These are phyloP conservation scores for Entomobrya multifasciata DNA, from an alignment of 2,888 invertebrate genomes.

Conservation along the genomic window DNA sequence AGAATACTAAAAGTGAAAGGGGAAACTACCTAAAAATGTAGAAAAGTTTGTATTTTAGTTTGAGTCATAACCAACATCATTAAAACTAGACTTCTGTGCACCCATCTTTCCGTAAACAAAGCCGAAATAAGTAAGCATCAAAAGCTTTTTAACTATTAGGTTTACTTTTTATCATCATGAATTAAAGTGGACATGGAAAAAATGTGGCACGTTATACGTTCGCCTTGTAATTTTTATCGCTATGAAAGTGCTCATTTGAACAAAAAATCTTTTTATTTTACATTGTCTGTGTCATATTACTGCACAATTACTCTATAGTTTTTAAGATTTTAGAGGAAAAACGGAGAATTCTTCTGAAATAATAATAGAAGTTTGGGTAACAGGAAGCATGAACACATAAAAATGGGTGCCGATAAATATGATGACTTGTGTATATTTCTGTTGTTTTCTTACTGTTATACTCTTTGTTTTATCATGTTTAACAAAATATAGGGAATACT, in stretches of 20 bases:
- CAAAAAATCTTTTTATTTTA: neutral
- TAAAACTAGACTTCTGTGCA: neutral
- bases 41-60: too few species aligned
- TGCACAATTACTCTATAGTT: neutral
- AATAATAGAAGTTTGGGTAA: neutral
- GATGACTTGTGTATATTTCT: neutral
- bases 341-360: neutral
- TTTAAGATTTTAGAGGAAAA: neutral
- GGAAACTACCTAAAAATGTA: too few species aligned
- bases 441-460: neutral
- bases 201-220: conserved; percentile 53
- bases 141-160: conserved; percentile 2
- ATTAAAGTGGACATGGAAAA: conserved; percentile 62
- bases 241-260: conserved; percentile 44
- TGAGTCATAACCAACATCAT: too few species aligned
- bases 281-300: neutral
- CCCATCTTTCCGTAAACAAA: neutral
- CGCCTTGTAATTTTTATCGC: conserved; percentile 56
- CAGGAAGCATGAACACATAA: conserved; percentile 60
- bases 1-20: too few species aligned
- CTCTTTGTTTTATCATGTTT: neutral
- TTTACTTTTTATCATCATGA: conserved; percentile 44
- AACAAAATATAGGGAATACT: neutral
- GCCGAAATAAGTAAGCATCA: conserved; percentile 42
- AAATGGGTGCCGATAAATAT: conserved; percentile 41